phyloP scores from a whole-genome alignment of 2,888 invertebrate genomes.

The Tubulanus polymorphus region DNA sequence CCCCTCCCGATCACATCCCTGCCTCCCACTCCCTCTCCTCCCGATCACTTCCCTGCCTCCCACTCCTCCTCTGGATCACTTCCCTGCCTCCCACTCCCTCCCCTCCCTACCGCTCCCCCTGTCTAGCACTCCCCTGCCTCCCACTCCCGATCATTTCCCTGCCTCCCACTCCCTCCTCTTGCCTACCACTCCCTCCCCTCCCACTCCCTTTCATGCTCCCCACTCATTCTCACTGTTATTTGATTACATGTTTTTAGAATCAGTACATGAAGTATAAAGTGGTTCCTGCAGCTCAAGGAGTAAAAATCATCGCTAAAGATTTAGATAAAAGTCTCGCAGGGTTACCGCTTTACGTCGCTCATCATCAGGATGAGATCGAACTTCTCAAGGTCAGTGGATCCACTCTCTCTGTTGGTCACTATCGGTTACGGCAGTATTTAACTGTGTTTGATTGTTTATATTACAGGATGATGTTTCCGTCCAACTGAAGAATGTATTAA shows the following conservation, averaged over 20 bases:
- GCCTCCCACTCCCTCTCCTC: too few species aligned
- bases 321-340: conserved; percentile 96
- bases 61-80: too few species aligned
- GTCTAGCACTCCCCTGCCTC: too few species aligned
- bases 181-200: too few species aligned
- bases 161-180: too few species aligned
- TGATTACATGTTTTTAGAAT: conserved; percentile 38
- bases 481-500: conserved; percentile 83
- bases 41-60: too few species aligned
- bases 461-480: conserved; percentile 74
- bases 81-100: background rate
- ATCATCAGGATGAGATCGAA: conserved; percentile 91
- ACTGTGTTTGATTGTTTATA: background rate
- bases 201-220: background rate
- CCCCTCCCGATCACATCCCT: background rate
- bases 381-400: conserved; percentile 47
- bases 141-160: too few species aligned
- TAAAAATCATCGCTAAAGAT: conserved; percentile 97
- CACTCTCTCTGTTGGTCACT: background rate
- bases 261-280: conserved; percentile 88
- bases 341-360: conserved; percentile 84
- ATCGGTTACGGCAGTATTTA: background rate
- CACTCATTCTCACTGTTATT: background rate
- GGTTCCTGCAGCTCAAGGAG: conserved; percentile 93
- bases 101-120: too few species aligned